A percentile compares a stretch with the other conserved stretches of the same genome.
These are phyloP conservation scores for Drymonia ruficornis DNA, from an alignment of 2,888 invertebrate genomes.

Conservation along the genomic window DNA sequence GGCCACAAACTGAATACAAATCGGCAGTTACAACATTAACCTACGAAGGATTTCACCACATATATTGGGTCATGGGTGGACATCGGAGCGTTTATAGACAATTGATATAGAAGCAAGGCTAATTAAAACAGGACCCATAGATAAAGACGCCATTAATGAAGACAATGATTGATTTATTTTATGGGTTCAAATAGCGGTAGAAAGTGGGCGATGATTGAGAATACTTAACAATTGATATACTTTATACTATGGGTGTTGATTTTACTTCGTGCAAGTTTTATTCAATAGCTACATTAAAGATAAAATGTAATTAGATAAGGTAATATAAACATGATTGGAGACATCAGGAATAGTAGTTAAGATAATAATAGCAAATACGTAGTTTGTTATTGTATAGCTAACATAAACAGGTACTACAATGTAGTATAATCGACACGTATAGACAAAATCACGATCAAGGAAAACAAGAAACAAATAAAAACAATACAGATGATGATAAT, in stretches of 20 bases:
- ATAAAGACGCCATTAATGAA: conserved; percentile 43
- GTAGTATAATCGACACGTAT: too few species aligned
- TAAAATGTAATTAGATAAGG: too few species aligned
- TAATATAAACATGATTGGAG: too few species aligned
- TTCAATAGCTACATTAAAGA: too few species aligned
- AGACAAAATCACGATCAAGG: not conserved
- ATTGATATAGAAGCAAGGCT: conserved; percentile 52
- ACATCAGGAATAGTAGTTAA: too few species aligned
- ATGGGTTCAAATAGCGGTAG: conserved; percentile 26
- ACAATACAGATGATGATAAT: not conserved
- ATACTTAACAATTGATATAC: too few species aligned
- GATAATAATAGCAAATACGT: too few species aligned
- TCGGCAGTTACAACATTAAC: conserved; percentile 68
- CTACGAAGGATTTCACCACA: conserved; percentile 78
- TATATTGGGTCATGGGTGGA: conserved; percentile 81
- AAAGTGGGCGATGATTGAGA: conserved; percentile 9
- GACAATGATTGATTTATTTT: conserved; percentile 38
- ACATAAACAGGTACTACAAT: too few species aligned
- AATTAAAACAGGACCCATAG: conserved; percentile 45
- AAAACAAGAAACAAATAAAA: not conserved
- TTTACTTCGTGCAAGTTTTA: too few species aligned
- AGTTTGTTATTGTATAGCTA: too few species aligned
- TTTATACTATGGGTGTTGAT: too few species aligned
- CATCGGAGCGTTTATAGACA: conserved; percentile 52
- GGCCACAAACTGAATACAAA: conserved; percentile 77